A percentile compares a stretch with the other conserved stretches of the same genome.
Conservation (phyloP, 2,888 invertebrate genomes). For the Parapristionchus giblindavisi region DNA sequence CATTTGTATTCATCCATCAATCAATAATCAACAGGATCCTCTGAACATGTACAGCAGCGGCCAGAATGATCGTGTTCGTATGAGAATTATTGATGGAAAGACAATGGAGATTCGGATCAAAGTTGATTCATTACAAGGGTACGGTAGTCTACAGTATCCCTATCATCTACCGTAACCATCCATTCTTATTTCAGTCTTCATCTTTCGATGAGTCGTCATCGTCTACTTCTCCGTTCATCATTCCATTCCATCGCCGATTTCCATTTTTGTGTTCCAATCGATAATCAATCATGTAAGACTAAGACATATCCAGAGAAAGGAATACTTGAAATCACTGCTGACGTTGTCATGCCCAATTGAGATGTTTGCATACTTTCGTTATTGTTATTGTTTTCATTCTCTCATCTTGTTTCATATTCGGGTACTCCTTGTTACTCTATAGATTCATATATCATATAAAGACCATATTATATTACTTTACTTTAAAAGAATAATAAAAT, state of each 20-base stretch:
- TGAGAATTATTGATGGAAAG: constrained; percentile 21
- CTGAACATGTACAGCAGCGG: not conserved
- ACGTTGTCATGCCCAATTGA: not conserved
- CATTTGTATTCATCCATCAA: no score
- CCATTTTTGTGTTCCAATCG: constrained; percentile 16
- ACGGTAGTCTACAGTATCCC: not conserved
- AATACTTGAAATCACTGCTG: not conserved
- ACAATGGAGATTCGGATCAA: constrained; percentile 18
- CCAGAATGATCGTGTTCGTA: not conserved
- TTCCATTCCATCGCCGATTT: constrained; percentile 5
- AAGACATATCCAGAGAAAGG: not conserved
- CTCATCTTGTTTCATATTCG: no score
- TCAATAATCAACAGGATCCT: not conserved
- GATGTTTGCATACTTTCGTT: no score
- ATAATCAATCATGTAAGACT: constrained; percentile 4
- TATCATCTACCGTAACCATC: not conserved
- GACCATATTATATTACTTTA: no score
- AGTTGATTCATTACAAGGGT: constrained; percentile 20
- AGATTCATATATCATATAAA: no score
- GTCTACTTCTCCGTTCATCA: constrained; percentile 1
- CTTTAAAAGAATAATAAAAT: no score
- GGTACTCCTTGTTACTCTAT: no score
- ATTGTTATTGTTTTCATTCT: no score
- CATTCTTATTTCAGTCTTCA: not conserved
- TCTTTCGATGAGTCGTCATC: not conserved